Evolutionary conservation across 1,140 invertebrate genomes (phyloP).

Genomic region (Chelonus insularis): DNA sequence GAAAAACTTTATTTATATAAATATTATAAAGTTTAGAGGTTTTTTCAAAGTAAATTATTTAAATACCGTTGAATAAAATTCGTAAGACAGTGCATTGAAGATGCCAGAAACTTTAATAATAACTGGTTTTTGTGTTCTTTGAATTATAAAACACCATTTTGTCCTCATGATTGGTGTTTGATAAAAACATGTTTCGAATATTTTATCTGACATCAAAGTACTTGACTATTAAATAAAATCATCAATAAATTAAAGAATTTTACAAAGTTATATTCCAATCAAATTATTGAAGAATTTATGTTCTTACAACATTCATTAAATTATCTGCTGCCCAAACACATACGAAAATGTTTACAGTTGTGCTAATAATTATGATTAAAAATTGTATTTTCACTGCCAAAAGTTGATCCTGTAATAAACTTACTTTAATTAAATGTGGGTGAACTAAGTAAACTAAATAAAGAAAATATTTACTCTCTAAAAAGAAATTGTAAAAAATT

Average conservation of each 20-base stretch:
- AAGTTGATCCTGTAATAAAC: constrained; percentile 29
- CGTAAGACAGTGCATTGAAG: neutral
- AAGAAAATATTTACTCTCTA: no score
- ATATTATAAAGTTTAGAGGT: no score
- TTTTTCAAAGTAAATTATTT: neutral
- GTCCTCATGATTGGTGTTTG: constrained; percentile 6
- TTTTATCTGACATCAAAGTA: neutral
- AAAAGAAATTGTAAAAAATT: no score
- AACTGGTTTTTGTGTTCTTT: constrained; percentile 15
- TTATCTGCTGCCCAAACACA: constrained; percentile 32
- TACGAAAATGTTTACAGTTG: constrained; percentile 33
- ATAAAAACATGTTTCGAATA: constrained; percentile 2
- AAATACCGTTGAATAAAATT: constrained; percentile 2
- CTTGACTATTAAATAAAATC: neutral
- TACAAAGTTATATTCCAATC: neutral
- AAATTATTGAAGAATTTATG: neutral
- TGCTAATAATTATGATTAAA: constrained; percentile 25
- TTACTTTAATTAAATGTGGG: no score
- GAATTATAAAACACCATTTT: constrained; percentile 11
- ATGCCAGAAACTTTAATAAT: constrained; percentile 2
- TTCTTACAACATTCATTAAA: constrained; percentile 22
- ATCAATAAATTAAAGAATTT: neutral
- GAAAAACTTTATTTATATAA: no score
- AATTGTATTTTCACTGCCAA: constrained; percentile 30
- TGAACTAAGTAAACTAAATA: no score